Evolutionary conservation across 2,797 vertebrate genomes (phyloP).

Genomic region (Gephyroberyx darwinii): DNA sequence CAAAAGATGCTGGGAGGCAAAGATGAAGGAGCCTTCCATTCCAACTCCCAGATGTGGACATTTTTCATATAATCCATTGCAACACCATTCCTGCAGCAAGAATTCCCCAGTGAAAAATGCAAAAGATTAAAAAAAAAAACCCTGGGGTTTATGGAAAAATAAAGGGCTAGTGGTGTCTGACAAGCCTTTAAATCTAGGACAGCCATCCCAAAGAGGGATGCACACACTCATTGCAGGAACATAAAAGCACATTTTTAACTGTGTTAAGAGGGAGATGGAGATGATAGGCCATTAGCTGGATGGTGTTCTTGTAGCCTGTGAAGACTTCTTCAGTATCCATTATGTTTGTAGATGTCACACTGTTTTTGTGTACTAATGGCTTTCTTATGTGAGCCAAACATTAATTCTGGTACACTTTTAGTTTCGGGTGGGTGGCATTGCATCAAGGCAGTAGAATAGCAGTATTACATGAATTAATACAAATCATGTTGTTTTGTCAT

Average conservation of each 20-base stretch:
- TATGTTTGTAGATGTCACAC: slow-evolving; percentile 52
- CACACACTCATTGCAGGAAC: slow-evolving; percentile 71
- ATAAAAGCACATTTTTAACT: slow-evolving; percentile 74
- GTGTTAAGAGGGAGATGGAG: slow-evolving; percentile 65
- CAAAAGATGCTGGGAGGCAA: slow-evolving; percentile 67
- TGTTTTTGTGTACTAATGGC: slow-evolving; percentile 36
- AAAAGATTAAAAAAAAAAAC: slow-evolving; percentile 67
- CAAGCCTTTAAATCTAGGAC: slow-evolving; percentile 81
- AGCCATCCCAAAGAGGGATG: slow-evolving; percentile 79
- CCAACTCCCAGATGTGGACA: slow-evolving; percentile 78
- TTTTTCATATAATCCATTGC: slow-evolving; percentile 73
- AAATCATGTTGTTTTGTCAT: slow-evolving; percentile 3
- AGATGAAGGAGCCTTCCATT: slow-evolving; percentile 73
- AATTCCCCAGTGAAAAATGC: slow-evolving; percentile 70
- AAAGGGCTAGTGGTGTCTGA: slow-evolving; percentile 78
- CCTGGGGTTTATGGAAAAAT: slow-evolving; percentile 73
- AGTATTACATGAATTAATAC: slow-evolving; percentile 17
- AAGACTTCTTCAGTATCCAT: slow-evolving; percentile 49
- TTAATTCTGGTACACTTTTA: slow-evolving; percentile 39
- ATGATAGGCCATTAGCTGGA: slow-evolving; percentile 72
- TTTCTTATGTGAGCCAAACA: slow-evolving; percentile 32
- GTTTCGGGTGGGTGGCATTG: slow-evolving; percentile 5
- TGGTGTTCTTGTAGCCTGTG: slow-evolving; percentile 52
- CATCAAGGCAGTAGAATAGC: slow-evolving; percentile 11
- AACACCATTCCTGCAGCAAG: slow-evolving; percentile 65